These are phyloP conservation scores for Catalaphyllia jardinei DNA, from an alignment of 64 coral and sea anemone genomes.

Conservation along the genomic window DNA sequence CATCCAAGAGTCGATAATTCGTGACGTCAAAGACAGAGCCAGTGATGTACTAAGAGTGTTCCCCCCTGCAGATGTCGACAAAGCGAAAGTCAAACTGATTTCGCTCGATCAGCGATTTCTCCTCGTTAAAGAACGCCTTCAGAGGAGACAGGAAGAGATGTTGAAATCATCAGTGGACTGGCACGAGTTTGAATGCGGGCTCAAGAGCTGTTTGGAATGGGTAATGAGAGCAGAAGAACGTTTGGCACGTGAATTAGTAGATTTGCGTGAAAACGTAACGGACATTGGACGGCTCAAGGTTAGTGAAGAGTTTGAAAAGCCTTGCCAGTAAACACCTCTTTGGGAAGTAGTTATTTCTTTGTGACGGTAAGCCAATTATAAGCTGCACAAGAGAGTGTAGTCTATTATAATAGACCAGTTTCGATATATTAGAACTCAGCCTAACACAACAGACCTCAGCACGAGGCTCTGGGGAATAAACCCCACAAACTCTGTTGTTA, in stretches of 20 bases:
- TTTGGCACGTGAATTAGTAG: slow-evolving; percentile 38
- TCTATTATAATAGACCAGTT: too few relatives aligned
- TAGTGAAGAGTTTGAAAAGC: not conserved
- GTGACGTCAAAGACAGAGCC: slow-evolving; percentile 67
- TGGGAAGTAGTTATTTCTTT: too few relatives aligned
- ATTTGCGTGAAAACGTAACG: slow-evolving; percentile 46
- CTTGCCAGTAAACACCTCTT: too few relatives aligned
- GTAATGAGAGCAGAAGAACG: slow-evolving; percentile 50
- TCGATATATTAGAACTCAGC: too few relatives aligned
- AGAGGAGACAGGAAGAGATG: slow-evolving; percentile 68
- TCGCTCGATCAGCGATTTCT: slow-evolving; percentile 63
- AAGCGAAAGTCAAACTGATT: slow-evolving; percentile 42
- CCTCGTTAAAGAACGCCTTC: slow-evolving; percentile 69
- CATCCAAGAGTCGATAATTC: slow-evolving; percentile 75
- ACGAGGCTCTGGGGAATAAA: too few relatives aligned
- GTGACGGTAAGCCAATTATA: too few relatives aligned
- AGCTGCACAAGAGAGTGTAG: too few relatives aligned
- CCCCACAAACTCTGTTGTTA: too few relatives aligned
- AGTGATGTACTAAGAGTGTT: slow-evolving; percentile 58
- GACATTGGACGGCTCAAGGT: slow-evolving; percentile 76
- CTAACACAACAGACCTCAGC: too few relatives aligned
- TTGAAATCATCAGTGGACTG: slow-evolving; percentile 81
- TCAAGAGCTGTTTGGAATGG: slow-evolving; percentile 77
- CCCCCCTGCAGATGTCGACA: slow-evolving; percentile 51
- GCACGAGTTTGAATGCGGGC: slow-evolving; percentile 80